Conservation (phyloP, 1,140 invertebrate species). For the Temnothorax nylanderi region DNA sequence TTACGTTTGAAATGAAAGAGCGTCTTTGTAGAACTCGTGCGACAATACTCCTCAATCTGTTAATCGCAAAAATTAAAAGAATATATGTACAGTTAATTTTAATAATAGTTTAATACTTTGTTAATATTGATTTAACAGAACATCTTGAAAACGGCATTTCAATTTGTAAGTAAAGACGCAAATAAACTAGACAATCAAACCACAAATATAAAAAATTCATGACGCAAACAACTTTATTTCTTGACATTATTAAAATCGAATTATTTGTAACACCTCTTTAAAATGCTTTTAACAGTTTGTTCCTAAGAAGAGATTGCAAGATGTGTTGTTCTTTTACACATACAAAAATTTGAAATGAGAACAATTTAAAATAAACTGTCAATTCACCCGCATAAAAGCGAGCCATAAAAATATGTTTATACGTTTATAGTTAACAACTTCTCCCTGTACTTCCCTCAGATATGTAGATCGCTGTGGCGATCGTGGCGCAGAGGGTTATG, state of each 20-base stretch:
- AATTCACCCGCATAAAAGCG: background rate
- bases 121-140: background rate
- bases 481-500: too few relatives aligned
- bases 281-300: background rate
- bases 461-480: too few relatives aligned
- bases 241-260: background rate
- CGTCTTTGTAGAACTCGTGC: background rate
- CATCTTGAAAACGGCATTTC: background rate
- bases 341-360: background rate
- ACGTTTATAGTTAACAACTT: constrained; percentile 14
- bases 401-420: constrained; percentile 31
- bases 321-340: background rate
- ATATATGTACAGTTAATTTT: background rate
- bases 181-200: background rate
- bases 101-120: background rate
- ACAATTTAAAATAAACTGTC: background rate
- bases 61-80: constrained; percentile 2
- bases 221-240: background rate
- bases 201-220: background rate
- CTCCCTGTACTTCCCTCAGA: background rate
- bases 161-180: background rate
- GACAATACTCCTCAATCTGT: background rate
- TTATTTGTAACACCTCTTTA: background rate
- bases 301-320: background rate
- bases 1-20: background rate